Base-by-base conservation (phyloP, 2,113 vertebrate genomes). In the Cottus gobio region DNA sequence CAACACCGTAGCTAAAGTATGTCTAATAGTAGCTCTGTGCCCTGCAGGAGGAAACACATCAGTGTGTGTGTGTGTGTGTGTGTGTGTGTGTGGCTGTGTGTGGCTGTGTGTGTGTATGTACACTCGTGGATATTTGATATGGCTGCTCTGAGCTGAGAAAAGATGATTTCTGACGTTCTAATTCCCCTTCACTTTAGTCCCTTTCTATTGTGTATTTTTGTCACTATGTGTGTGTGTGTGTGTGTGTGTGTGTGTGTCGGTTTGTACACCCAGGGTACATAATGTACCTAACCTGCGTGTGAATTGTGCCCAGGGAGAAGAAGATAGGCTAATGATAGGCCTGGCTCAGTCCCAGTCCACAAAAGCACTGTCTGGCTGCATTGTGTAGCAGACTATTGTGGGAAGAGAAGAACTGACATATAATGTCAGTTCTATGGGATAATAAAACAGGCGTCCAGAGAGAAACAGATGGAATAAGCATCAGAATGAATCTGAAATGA, bases 371-470 rank as follows among this genome's bases (percentile, higher is more conserved):
- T 80, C 84, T 79, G 85, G 77, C 44, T 74, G 68, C 69, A 75
- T 90, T 92, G 85, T 92, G 77, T 73, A 20, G 54, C 64, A 31
- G 66, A 65, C 84, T 78, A 86, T 83, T 90, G 86, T 89, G 85
- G 74, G 66, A n/a, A 62, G 54, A 69, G 50, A 78, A 46, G 77
- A 70, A 79, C 5, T 8, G 68, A 87, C 79, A 56, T n/a, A n/a
- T n/a, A n/a, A n/a, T n/a, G n/a, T n/a, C n/a, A n/a, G n/a, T n/a
- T n/a, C n/a, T n/a, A n/a, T 56, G 62, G 73, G 73, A 77, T 84
- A 81, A 75, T 84, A 46, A 70, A 88, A 81, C 58, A 83, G 39
- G 8, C 30, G 0, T 70, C 36, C 34, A 77, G 28, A 44, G 67
- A 64, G 46, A 78, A 80, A 78, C 52, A 34, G 34, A 58, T 30